Percentiles rank a stretch among this genome's conserved stretches.
These are phyloP conservation scores for Adoxophyes honmai DNA, from an alignment of 1,140 invertebrate species.

Conservation along the genomic window DNA sequence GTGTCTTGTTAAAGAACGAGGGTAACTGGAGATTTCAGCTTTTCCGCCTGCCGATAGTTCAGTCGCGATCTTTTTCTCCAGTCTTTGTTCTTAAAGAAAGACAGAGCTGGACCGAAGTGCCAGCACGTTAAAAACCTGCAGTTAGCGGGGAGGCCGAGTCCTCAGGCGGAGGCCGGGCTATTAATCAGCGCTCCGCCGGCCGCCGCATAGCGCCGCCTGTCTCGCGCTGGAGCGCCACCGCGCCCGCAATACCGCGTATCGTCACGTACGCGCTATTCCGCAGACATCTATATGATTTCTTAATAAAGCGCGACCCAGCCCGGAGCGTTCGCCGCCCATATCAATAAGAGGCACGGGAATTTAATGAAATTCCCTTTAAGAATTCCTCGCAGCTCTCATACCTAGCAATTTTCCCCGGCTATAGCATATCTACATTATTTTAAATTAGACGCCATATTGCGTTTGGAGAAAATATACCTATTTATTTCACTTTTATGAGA, in stretches of 20 bases:
- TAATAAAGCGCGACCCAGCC: constrained; percentile 66
- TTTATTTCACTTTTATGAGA: constrained; percentile 3
- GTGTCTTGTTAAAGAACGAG: too few species aligned
- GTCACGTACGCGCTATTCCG: constrained; percentile 56
- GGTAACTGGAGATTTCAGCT: too few species aligned
- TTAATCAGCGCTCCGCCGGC: background rate
- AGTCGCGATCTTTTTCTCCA: too few species aligned
- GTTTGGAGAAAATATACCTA: background rate
- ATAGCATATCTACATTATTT: constrained; percentile 14
- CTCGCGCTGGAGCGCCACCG: constrained; percentile 5
- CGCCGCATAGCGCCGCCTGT: background rate
- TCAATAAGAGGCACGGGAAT: constrained; percentile 65
- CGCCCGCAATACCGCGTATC: constrained; percentile 54
- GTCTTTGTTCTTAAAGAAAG: too few species aligned
- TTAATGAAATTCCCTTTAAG: constrained; percentile 66
- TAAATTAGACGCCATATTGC: constrained; percentile 14
- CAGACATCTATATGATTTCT: constrained; percentile 65
- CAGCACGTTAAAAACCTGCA: too few species aligned
- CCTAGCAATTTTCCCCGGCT: constrained; percentile 22
- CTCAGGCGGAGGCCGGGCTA: too few species aligned
- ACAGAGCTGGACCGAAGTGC: too few species aligned
- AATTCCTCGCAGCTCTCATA: constrained; percentile 52
- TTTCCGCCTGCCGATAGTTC: too few species aligned
- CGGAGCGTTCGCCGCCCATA: constrained; percentile 58
- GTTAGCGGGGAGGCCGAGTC: too few species aligned